A percentile compares a stretch with the other conserved stretches of the same genome.
These are phyloP conservation scores for Nycticebus coucang DNA, from an alignment of 2,113 vertebrate genomes.

Conservation along the genomic window DNA sequence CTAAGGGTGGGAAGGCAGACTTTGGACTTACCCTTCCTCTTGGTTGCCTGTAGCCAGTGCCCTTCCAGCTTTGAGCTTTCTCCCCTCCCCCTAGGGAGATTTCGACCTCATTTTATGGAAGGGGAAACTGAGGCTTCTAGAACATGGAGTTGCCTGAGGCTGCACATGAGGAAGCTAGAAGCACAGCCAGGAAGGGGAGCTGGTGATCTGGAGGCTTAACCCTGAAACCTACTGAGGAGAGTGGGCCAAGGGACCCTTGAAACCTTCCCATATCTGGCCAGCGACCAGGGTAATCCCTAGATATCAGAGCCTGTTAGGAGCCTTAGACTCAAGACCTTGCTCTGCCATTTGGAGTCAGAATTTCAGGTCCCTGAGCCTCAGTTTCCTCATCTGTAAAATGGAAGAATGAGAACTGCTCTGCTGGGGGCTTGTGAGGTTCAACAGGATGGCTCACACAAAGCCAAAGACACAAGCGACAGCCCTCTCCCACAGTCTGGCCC, in stretches of 20 bases:
- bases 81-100: neutral
- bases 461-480: neutral
- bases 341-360: neutral
- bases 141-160: neutral
- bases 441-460: neutral
- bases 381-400: neutral
- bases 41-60: neutral
- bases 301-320: neutral
- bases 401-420: neutral
- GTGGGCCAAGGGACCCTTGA: neutral
- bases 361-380: neutral
- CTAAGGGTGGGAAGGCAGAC: neutral
- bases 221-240: neutral
- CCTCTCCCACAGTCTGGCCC: neutral
- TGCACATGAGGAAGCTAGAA: neutral
- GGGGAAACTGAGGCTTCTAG: neutral
- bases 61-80: neutral
- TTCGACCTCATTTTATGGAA: neutral
- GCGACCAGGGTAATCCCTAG: neutral
- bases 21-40: constrained; percentile 22
- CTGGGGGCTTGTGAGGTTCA: neutral
- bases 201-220: neutral
- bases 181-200: neutral
- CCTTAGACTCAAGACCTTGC: neutral
- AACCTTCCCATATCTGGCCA: neutral